Conservation (phyloP, 1,140 invertebrate genomes). For the Pachyrhynchus sulphureomaculatus region DNA sequence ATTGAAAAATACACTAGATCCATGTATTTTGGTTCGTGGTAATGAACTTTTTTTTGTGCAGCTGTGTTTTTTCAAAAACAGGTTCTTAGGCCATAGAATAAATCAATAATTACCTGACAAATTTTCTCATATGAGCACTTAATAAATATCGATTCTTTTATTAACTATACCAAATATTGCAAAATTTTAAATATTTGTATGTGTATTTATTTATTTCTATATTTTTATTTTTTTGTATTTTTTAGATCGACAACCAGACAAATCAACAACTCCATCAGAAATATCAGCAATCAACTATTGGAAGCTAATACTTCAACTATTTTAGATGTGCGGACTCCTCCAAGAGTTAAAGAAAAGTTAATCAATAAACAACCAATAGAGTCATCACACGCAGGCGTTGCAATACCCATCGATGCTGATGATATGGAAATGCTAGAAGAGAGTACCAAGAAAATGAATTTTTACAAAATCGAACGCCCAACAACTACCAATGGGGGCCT, state of each 20-base stretch:
- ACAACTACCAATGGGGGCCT: constrained; percentile 68
- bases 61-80: too few species aligned
- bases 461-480: constrained; percentile 53
- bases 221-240: not conserved
- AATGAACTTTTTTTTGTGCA: too few species aligned
- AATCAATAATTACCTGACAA: too few species aligned
- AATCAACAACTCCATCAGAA: not conserved
- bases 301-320: constrained; percentile 50
- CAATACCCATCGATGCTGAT: constrained; percentile 57
- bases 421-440: constrained; percentile 49
- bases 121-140: too few species aligned
- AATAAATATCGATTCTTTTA: too few species aligned
- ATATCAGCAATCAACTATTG: constrained; percentile 52
- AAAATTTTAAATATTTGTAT: too few species aligned
- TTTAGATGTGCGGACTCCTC: constrained; percentile 62
- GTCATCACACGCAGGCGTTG: constrained; percentile 59
- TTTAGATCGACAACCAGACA: not conserved
- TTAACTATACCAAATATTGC: too few species aligned
- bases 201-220: too few species aligned
- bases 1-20: too few species aligned
- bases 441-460: constrained; percentile 45
- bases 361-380: constrained; percentile 52
- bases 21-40: too few species aligned
- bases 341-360: constrained; percentile 56
- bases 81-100: too few species aligned